Conservation (phyloP, 2,797 vertebrate species). For the Cichlasoma orientale region DNA sequence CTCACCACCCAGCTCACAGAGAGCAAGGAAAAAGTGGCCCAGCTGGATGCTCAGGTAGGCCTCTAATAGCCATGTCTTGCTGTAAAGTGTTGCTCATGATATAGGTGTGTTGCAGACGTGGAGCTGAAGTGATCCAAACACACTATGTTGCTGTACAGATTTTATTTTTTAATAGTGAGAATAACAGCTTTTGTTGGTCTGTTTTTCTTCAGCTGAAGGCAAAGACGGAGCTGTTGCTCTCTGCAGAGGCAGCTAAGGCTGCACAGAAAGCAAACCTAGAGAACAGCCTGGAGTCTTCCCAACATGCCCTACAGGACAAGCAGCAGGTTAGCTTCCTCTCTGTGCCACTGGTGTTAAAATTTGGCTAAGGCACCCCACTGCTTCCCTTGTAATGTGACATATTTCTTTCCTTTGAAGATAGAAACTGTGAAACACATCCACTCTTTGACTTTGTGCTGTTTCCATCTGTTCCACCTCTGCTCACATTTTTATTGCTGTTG, state of each 20-base stretch:
- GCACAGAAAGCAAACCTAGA: conserved; percentile 94
- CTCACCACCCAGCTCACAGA: conserved; percentile 89
- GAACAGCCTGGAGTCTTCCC: conserved; percentile 94
- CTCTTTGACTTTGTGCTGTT: background rate
- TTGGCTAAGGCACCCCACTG: background rate
- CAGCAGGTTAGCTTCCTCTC: conserved; percentile 84
- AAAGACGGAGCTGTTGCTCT: conserved; percentile 94
- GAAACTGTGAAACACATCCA: background rate
- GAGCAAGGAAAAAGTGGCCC: conserved; percentile 92
- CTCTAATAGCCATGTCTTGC: background rate
- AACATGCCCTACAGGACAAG: conserved; percentile 96
- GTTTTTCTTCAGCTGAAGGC: conserved; percentile 88
- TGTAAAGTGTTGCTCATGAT: background rate
- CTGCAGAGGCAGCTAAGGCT: conserved; percentile 93
- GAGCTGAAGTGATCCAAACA: background rate
- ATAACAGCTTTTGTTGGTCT: background rate
- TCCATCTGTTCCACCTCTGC: background rate
- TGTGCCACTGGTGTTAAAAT: background rate
- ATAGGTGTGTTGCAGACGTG: accelerated
- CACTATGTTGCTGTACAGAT: background rate
- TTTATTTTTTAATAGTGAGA: background rate
- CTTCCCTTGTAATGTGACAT: background rate
- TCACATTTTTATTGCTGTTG: background rate
- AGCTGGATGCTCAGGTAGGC: conserved; percentile 92
- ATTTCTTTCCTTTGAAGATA: background rate